Evolutionary conservation across 2,888 invertebrate genomes (phyloP).

Genomic region (Lepidochrysops patricia): DNA sequence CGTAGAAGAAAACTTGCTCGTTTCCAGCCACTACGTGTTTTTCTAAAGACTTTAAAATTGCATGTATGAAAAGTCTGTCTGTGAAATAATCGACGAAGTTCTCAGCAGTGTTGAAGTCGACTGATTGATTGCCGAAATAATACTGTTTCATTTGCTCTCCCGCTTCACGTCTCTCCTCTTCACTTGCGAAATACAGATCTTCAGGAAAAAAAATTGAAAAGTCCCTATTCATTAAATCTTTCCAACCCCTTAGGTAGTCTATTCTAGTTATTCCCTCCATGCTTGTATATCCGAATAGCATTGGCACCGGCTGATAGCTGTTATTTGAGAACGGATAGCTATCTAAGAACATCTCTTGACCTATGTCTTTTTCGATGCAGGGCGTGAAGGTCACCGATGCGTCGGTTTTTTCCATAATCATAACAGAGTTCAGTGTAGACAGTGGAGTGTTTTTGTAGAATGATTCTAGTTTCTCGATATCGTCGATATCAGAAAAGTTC

Average conservation of each 20-base stretch:
- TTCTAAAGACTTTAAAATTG: constrained; percentile 31
- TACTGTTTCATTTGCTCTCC: constrained; percentile 32
- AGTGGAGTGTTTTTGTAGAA: constrained; percentile 34
- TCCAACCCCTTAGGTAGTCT: constrained; percentile 31
- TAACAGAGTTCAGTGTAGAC: constrained; percentile 28
- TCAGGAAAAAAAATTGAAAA: constrained; percentile 44
- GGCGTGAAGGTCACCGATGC: constrained; percentile 26
- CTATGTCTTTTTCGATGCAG: constrained; percentile 29
- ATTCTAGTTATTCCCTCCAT: constrained; percentile 35
- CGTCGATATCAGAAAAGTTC: constrained; percentile 29
- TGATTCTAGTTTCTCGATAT: constrained; percentile 32
- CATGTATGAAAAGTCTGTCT: constrained; percentile 43
- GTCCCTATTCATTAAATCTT: constrained; percentile 36
- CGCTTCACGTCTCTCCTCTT: constrained; percentile 29
- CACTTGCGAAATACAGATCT: constrained; percentile 30
- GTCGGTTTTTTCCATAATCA: constrained; percentile 20
- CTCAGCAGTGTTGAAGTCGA: constrained; percentile 29
- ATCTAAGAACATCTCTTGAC: constrained; percentile 30
- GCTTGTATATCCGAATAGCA: constrained; percentile 35
- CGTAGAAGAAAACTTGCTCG: constrained; percentile 39
- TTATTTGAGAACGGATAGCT: constrained; percentile 32
- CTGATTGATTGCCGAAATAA: constrained; percentile 35
- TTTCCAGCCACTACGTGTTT: constrained; percentile 36
- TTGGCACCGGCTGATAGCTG: constrained; percentile 32
- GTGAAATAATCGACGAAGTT: constrained; percentile 37